Evolutionary conservation across 2,888 invertebrate genomes (phyloP).

Genomic region (Alentia gelatinosa): DNA sequence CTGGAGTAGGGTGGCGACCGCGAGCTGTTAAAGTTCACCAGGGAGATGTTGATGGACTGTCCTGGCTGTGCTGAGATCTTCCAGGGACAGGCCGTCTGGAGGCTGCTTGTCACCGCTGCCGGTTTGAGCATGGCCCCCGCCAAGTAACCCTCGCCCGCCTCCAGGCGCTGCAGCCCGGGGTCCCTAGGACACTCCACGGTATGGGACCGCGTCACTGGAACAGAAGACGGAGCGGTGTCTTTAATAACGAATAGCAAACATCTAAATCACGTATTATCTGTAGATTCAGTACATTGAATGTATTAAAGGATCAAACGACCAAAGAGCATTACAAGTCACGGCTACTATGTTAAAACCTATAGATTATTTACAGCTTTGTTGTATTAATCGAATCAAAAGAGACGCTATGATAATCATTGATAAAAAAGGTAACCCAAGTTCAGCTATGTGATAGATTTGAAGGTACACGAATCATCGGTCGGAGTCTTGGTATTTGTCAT

Average conservation of each 20-base stretch:
- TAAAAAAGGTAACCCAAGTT: too few relatives aligned
- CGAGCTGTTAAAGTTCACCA: conserved; percentile 24
- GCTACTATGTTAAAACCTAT: too few relatives aligned
- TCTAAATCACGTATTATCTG: neutral
- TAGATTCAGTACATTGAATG: too few relatives aligned
- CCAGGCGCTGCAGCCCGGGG: neutral
- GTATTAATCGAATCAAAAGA: too few relatives aligned
- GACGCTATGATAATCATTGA: too few relatives aligned
- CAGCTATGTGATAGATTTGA: too few relatives aligned
- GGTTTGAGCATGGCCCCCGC: neutral
- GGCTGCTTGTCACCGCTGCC: neutral
- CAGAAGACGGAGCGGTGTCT: neutral
- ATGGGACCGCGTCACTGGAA: neutral
- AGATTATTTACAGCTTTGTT: too few relatives aligned
- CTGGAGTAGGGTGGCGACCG: neutral
- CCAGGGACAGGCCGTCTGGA: conserved; percentile 9
- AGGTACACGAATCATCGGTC: too few relatives aligned
- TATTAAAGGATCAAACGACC: too few relatives aligned
- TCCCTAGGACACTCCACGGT: neutral
- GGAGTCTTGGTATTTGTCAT: too few relatives aligned
- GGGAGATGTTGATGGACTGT: conserved; percentile 28
- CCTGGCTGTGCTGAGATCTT: conserved; percentile 10
- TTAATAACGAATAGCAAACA: neutral
- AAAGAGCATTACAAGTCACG: too few relatives aligned
- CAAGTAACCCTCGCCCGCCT: conserved; percentile 39